These are phyloP conservation scores for Xenopus laevis DNA, from an alignment of 2,113 vertebrate species.

Conservation along the genomic window DNA sequence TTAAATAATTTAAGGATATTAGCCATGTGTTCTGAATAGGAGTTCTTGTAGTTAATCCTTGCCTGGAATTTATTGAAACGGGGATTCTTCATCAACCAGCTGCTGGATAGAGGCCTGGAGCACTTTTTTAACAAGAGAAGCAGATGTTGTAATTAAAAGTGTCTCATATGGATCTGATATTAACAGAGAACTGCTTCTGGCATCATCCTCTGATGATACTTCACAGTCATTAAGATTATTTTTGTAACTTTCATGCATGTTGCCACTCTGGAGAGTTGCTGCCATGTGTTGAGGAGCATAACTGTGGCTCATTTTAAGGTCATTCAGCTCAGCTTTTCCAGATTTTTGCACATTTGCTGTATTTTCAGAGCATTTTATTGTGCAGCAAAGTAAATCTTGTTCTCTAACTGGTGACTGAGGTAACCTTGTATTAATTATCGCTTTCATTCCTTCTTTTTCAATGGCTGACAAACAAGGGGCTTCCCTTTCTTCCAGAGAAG, in stretches of 20 bases:
- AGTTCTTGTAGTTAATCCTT: too few relatives aligned
- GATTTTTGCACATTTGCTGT: neutral
- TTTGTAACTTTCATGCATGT: neutral
- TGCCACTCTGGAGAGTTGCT: neutral
- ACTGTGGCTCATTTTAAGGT: neutral
- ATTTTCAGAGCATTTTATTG: neutral
- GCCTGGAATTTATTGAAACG: too few relatives aligned
- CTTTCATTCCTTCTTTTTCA: neutral
- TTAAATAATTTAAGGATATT: too few relatives aligned
- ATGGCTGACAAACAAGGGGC: neutral
- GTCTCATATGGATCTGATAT: constrained; percentile 66
- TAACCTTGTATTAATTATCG: neutral
- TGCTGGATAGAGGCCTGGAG: constrained; percentile 74
- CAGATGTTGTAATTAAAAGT: constrained; percentile 66
- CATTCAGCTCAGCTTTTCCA: neutral
- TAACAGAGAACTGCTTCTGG: neutral
- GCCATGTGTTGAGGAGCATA: neutral
- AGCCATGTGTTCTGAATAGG: too few relatives aligned
- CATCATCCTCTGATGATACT: neutral
- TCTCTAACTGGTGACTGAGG: neutral
- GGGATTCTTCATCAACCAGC: constrained; percentile 62
- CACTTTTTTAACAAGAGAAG: constrained; percentile 68
- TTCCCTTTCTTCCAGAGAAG: neutral
- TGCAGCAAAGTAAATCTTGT: neutral
- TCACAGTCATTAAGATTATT: neutral